Evolutionary conservation across 1,140 invertebrate genomes (phyloP).

Genomic region (Alviniconcha marisindica): DNA sequence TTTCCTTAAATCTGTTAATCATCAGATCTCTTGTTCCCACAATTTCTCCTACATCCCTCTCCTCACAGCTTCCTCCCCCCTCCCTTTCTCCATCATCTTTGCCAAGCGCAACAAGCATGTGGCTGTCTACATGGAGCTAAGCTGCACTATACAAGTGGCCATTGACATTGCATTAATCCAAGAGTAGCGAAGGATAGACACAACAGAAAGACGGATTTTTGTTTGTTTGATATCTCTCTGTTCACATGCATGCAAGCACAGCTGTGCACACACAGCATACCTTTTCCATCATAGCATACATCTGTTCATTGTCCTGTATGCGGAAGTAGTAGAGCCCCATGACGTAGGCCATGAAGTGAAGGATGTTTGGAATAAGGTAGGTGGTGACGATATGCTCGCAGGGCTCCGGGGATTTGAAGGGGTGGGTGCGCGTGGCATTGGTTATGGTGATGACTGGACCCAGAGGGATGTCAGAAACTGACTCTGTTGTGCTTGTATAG

Average conservation of each 20-base stretch:
- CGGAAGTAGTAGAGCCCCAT: constrained; percentile 88
- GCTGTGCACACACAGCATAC: constrained; percentile 75
- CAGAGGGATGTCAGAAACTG: not conserved
- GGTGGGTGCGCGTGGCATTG: not conserved
- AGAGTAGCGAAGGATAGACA: too few species aligned
- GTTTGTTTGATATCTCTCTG: not conserved
- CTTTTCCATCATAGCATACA: constrained; percentile 93
- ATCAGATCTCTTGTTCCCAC: too few species aligned
- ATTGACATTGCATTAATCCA: too few species aligned
- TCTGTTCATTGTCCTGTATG: constrained; percentile 89
- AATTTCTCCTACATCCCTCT: too few species aligned
- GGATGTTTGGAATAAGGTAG: constrained; percentile 86
- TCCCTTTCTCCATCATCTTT: too few species aligned
- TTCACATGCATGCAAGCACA: constrained; percentile 39
- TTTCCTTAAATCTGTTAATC: too few species aligned
- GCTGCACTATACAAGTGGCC: too few species aligned
- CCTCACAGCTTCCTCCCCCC: too few species aligned
- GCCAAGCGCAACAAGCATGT: too few species aligned
- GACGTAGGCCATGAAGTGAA: constrained; percentile 87
- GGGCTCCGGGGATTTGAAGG: constrained; percentile 37
- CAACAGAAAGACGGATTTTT: not conserved
- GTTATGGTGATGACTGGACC: too few species aligned
- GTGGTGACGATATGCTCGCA: constrained; percentile 80
- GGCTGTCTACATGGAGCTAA: too few species aligned
- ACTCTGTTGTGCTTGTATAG: constrained; percentile 30